These are phyloP conservation scores for Stenopsyche tienmushanensis DNA, from an alignment of 1,140 invertebrate genomes.

Conservation along the genomic window DNA sequence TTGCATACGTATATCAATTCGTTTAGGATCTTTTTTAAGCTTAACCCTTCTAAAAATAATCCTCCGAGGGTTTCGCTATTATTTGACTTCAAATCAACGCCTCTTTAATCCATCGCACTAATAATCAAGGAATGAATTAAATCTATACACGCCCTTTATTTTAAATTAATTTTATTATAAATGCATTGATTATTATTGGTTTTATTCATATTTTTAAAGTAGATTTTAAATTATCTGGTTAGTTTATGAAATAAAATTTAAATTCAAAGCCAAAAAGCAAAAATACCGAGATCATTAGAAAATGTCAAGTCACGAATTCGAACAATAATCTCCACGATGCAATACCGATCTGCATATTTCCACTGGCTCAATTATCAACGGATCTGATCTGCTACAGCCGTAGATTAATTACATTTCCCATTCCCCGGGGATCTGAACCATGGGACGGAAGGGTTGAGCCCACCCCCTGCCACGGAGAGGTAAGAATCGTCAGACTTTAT, in stretches of 20 bases:
- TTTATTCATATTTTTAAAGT: too few species aligned
- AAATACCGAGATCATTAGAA: conserved; percentile 2
- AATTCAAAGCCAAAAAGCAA: background rate
- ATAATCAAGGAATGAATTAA: too few species aligned
- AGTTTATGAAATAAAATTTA: too few species aligned
- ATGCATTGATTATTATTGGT: too few species aligned
- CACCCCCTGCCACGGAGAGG: background rate
- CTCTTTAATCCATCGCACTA: conserved; percentile 12
- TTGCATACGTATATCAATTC: too few species aligned
- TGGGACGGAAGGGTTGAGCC: conserved; percentile 20
- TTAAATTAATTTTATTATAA: too few species aligned
- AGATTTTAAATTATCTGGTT: too few species aligned
- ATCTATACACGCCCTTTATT: too few species aligned
- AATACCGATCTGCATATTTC: conserved; percentile 28
- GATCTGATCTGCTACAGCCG: conserved; percentile 17
- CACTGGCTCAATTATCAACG: conserved; percentile 29
- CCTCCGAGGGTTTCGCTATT: conserved; percentile 11
- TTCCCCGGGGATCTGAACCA: conserved; percentile 29
- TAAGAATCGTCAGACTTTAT: conserved; percentile 31
- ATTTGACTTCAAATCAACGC: conserved; percentile 11
- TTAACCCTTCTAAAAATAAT: conserved; percentile 15
- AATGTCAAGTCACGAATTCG: background rate
- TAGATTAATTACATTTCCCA: conserved; percentile 38
- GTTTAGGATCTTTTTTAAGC: conserved; percentile 11
- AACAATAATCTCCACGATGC: conserved; percentile 7